These are phyloP conservation scores for Aphidius gifuensis DNA, from an alignment of 1,140 invertebrate species.

Conservation along the genomic window DNA sequence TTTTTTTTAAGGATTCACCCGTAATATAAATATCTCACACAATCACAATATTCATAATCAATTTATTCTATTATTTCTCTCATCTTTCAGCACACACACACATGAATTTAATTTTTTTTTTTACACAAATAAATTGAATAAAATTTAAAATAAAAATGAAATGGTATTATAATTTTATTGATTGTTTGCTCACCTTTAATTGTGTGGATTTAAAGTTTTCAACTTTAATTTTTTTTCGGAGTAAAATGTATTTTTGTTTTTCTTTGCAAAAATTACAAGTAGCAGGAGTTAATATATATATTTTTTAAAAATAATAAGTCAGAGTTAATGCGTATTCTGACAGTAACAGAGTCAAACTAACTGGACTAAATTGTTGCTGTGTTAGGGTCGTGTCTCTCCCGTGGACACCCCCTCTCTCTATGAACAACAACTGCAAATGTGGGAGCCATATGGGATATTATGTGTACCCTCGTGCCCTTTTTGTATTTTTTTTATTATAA, in stretches of 20 bases:
- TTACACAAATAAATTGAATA: too few relatives aligned
- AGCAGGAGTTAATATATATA: neutral
- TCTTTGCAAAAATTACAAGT: neutral
- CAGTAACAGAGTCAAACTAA: slow-evolving; percentile 9
- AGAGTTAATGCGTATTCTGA: neutral
- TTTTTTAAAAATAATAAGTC: neutral
- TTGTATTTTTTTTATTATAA: neutral
- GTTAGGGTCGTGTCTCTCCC: slow-evolving; percentile 27
- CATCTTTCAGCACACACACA: too few relatives aligned
- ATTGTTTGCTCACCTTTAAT: too few relatives aligned
- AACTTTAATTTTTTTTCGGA: too few relatives aligned
- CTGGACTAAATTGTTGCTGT: slow-evolving; percentile 17
- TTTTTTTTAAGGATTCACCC: too few relatives aligned
- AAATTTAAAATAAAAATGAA: too few relatives aligned
- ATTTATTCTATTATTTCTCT: too few relatives aligned
- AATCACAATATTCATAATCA: too few relatives aligned
- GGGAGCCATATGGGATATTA: slow-evolving; percentile 36
- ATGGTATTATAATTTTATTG: too few relatives aligned
- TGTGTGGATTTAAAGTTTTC: too few relatives aligned
- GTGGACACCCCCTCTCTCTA: slow-evolving; percentile 19
- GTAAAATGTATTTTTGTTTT: slow-evolving; percentile 5
- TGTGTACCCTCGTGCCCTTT: neutral
- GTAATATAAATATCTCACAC: too few relatives aligned
- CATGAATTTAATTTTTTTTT: too few relatives aligned
- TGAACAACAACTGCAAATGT: slow-evolving; percentile 33